These are phyloP conservation scores for Gymnarchus niloticus DNA, from an alignment of 2,113 vertebrate species.

Conservation along the genomic window DNA sequence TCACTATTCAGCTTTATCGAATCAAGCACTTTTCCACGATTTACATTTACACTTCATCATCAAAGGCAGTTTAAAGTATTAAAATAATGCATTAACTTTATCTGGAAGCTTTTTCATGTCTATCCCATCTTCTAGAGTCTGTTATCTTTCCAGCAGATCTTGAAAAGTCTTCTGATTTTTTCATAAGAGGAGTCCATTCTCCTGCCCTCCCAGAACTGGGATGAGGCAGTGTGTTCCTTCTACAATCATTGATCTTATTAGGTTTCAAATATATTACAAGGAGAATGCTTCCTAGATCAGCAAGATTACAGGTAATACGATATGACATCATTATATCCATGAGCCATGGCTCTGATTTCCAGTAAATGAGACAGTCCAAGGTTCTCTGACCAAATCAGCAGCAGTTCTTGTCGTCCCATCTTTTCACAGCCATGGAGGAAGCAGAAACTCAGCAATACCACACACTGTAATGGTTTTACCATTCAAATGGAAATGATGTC, in stretches of 20 bases:
- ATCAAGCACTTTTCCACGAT: no score
- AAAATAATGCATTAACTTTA: background rate
- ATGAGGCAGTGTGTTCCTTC: background rate
- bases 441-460: background rate
- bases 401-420: background rate
- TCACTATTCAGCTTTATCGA: background rate
- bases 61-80: background rate
- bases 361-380: no score
- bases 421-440: background rate
- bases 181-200: background rate
- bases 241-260: background rate
- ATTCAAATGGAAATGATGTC: background rate
- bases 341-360: background rate
- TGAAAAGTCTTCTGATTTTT: background rate
- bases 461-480: background rate
- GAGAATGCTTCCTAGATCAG: background rate
- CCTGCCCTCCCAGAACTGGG: constrained; percentile 5
- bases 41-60: background rate
- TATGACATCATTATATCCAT: background rate
- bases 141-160: background rate
- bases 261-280: background rate
- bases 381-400: background rate
- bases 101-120: background rate
- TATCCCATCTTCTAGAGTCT: background rate
- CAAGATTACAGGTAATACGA: background rate